Evolutionary conservation across 2,113 vertebrate species (phyloP).

Genomic region (Capreolus pygargus): DNA sequence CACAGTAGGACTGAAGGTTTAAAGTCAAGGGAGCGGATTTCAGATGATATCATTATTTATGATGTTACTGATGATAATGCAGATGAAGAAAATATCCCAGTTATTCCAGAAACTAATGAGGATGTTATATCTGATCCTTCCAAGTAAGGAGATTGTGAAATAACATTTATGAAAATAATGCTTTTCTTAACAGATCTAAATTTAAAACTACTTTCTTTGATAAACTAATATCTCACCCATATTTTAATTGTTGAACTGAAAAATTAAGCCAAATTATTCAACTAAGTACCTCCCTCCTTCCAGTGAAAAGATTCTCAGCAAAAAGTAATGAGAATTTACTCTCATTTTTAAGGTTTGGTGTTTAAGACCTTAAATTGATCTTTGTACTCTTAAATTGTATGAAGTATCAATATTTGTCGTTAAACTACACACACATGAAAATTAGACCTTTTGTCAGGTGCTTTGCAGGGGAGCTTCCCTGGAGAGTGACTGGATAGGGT

Average conservation of each 20-base stretch:
- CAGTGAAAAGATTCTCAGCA: background rate
- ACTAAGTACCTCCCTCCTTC: background rate
- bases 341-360: background rate
- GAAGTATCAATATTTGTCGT: background rate
- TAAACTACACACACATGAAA: background rate
- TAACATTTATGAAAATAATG: conserved; percentile 29
- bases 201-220: background rate
- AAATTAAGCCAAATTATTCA: conserved; percentile 11
- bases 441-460: background rate
- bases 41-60: conserved; percentile 95
- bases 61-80: conserved; percentile 87
- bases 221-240: background rate
- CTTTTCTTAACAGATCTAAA: conserved; percentile 8
- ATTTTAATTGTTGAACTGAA: conserved; percentile 20
- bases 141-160: conserved; percentile 79
- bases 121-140: conserved; percentile 80
- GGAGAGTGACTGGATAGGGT: background rate
- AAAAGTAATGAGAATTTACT: background rate
- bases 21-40: conserved; percentile 85
- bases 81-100: conserved; percentile 81
- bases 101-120: conserved; percentile 82
- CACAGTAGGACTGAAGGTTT: conserved; percentile 84
- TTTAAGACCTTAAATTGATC: background rate
- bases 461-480: background rate
- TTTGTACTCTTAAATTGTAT: background rate